These are phyloP conservation scores for Drosophila dives DNA, from an alignment of 2,888 invertebrate species.

Conservation along the genomic window DNA sequence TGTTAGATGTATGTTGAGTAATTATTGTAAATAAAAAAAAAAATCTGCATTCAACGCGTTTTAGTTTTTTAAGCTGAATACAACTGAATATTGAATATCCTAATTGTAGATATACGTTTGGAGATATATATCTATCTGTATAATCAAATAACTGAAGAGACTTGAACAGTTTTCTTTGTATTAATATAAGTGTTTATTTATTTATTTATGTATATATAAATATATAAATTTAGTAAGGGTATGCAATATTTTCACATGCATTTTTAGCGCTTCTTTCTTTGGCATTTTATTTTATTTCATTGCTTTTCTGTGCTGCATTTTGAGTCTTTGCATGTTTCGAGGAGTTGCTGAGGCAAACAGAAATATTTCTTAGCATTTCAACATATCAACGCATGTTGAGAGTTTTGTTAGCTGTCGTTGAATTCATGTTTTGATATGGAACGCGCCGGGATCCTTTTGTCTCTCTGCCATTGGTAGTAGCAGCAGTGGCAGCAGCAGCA, in stretches of 20 bases:
- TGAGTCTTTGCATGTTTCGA: constrained; percentile 62
- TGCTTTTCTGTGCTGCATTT: constrained; percentile 48
- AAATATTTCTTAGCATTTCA: constrained; percentile 78
- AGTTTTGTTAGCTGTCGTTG: constrained; percentile 83
- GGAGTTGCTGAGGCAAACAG: constrained; percentile 34
- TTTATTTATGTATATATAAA: not conserved
- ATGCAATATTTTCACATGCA: not conserved
- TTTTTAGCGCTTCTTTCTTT: not conserved
- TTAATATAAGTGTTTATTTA: not conserved
- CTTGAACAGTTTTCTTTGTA: not conserved
- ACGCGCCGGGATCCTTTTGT: constrained; percentile 82
- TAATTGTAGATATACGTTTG: not conserved
- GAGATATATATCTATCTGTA: not conserved
- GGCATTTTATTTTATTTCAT: constrained; percentile 40
- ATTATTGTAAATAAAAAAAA: not conserved
- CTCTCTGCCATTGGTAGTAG: constrained; percentile 33
- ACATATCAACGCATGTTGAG: constrained; percentile 80
- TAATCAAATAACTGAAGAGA: not conserved
- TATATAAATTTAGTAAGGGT: constrained; percentile 13
- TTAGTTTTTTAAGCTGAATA: not conserved
- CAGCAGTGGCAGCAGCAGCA: not conserved
- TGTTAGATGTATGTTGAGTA: not conserved
- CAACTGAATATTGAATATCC: not conserved
- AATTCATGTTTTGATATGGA: constrained; percentile 82
- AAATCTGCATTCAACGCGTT: not conserved